Percentiles rank a stretch among this genome's conserved stretches.
Evolutionary conservation across 2,113 vertebrate species (phyloP).

Genomic region (Misgurnus anguillicaudatus): DNA sequence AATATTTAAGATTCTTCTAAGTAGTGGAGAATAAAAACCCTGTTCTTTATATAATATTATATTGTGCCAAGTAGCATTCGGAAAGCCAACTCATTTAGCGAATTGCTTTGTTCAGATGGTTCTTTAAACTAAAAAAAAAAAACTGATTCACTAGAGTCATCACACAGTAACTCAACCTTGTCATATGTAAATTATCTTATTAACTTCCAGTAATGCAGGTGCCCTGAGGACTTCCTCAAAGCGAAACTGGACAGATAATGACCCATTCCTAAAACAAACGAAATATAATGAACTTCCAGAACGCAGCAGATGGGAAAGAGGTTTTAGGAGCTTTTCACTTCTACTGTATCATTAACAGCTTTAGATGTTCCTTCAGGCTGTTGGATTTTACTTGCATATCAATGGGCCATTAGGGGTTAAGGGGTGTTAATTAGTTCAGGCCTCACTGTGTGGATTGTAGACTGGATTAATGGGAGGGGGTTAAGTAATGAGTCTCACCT

Average conservation of each 20-base stretch:
- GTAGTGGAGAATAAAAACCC: too few relatives aligned
- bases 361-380: constrained; percentile 35
- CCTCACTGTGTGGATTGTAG: constrained; percentile 29
- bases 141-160: too few relatives aligned
- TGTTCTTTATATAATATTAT: too few relatives aligned
- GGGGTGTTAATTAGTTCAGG: constrained; percentile 43
- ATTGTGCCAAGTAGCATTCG: too few relatives aligned
- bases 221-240: background rate
- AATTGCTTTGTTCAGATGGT: too few relatives aligned
- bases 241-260: constrained; percentile 4
- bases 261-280: background rate
- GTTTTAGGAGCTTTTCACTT: constrained; percentile 29
- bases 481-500: constrained; percentile 74
- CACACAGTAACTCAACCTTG: background rate
- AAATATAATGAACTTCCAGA: constrained; percentile 32
- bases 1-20: too few relatives aligned
- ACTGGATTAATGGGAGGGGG: background rate
- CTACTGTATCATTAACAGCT: constrained; percentile 43
- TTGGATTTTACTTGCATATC: constrained; percentile 42
- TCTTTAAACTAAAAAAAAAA: too few relatives aligned
- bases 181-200: constrained; percentile 35
- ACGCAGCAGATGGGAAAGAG: constrained; percentile 25
- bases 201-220: constrained; percentile 48
- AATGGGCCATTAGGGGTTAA: constrained; percentile 35
- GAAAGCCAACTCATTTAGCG: too few relatives aligned